Evolutionary conservation across 1,140 invertebrate species (phyloP), one percentile per base, ranked within the genome.

Genomic region (Dinothrombium tinctorium): DNA sequence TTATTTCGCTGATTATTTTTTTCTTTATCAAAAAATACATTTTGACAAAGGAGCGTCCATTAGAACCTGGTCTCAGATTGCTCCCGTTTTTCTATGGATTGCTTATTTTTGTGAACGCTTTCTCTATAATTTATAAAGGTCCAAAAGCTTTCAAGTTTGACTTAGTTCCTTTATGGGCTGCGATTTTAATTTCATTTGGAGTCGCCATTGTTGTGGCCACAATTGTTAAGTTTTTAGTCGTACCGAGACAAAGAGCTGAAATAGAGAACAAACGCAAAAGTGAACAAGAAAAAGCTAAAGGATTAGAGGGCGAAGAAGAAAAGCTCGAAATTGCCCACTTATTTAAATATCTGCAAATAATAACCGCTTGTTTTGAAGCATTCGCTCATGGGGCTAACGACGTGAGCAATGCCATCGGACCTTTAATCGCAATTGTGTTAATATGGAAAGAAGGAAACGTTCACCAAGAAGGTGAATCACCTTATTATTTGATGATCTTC

Each of bases 321-420:
- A 55, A 59, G 25, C 62, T 64, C 4, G 68, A 69, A 49, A 69
- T 83, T 0, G 69, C 69, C 1, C 69, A 69, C 53, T 61, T 96
- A 0, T 96, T 95, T 60, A 83, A 84, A 28, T 89, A 90, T 56
- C 64, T 95, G 3, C 90, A 96, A 64, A 74, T 96, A 26, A 62
- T 98, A 21, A 98, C 90, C 0, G 92, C 92, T 1, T 74, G 80
- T 15, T 96, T 98, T 62, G 89, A 86, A 1, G 83, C 86, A 43
- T 98, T 98, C 59, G 92, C 90, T 32, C 92, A 98, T 55, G 92
- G 90, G 26, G 90, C 87, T 17, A 98, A 98, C 60, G 90, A 96
- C 63, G 89, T 96, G 25, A 56, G 59, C 56, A 98, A 98, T 63
- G 89, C 92, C 0, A 95, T 98, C 51, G 92, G 89, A 8, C 92